A percentile compares a stretch with the other conserved stretches of the same genome.
These are phyloP conservation scores for Acanthosepion esculentum DNA, from an alignment of 2,888 invertebrate genomes.

Conservation along the genomic window DNA sequence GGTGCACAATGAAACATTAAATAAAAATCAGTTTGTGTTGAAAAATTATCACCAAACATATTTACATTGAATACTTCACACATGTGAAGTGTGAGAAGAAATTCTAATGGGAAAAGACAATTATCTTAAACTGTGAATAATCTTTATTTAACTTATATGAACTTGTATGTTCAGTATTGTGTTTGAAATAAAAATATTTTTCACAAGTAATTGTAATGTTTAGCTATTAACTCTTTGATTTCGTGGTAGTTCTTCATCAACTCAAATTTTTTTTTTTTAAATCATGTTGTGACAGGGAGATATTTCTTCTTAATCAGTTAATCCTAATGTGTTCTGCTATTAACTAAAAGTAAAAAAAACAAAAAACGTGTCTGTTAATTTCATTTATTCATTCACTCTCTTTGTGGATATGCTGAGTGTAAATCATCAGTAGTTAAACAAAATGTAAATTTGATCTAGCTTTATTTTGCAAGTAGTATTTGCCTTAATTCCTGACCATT, in stretches of 20 bases:
- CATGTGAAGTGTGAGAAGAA: background rate
- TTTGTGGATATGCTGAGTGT: background rate
- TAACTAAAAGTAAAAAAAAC: background rate
- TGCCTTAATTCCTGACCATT: background rate
- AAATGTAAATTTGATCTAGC: background rate
- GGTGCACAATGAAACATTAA: background rate
- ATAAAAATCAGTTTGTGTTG: slow-evolving; percentile 5
- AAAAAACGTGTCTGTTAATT: background rate
- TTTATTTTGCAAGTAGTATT: background rate
- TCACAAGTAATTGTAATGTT: no score
- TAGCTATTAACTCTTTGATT: no score
- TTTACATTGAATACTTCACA: slow-evolving; percentile 33
- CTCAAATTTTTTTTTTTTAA: no score
- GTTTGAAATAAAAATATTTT: no score
- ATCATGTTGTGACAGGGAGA: no score
- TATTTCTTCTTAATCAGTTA: background rate
- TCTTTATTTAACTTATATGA: slow-evolving; percentile 8
- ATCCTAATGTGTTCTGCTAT: background rate
- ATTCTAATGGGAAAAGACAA: background rate
- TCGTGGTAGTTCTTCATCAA: no score
- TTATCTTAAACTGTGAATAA: background rate
- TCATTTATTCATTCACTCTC: background rate
- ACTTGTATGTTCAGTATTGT: background rate
- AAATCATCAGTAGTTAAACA: background rate
- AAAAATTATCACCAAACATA: background rate